phyloP scores from a whole-genome alignment of 1,140 invertebrate genomes.

The Tribolium madens region DNA sequence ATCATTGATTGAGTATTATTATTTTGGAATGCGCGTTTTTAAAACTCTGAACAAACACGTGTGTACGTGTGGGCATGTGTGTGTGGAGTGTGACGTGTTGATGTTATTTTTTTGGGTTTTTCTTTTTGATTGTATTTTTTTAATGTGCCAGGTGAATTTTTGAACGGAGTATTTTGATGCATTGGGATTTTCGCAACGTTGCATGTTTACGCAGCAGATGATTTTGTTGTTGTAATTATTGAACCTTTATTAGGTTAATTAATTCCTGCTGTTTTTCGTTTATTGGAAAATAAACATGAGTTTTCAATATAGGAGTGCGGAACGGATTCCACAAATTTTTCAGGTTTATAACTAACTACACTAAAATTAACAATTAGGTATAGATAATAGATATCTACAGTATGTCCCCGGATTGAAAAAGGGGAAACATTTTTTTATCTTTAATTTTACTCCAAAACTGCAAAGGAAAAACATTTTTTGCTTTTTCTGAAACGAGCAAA shows the following conservation, averaged over 20 bases:
- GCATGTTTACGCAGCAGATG: constrained; percentile 51
- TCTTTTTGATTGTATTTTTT: constrained; percentile 47
- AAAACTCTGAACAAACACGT: constrained; percentile 65
- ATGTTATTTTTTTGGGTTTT: constrained; percentile 51
- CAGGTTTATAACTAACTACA: neutral
- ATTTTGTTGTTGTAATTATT: constrained; percentile 54
- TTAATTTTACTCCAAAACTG: too few relatives aligned
- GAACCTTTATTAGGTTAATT: constrained; percentile 51
- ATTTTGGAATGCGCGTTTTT: constrained; percentile 67
- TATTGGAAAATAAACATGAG: constrained; percentile 34
- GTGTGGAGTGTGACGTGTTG: constrained; percentile 58
- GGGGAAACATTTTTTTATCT: too few relatives aligned
- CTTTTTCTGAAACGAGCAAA: too few relatives aligned
- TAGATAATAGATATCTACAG: too few relatives aligned
- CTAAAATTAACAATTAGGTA: constrained; percentile 29
- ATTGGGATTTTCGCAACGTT: constrained; percentile 44
- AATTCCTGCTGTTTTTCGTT: constrained; percentile 49
- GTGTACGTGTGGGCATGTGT: constrained; percentile 54
- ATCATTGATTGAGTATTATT: constrained; percentile 68
- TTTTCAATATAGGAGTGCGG: constrained; percentile 19
- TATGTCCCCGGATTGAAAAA: too few relatives aligned
- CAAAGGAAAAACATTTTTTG: too few relatives aligned
- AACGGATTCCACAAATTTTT: constrained; percentile 24
- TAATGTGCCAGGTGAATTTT: constrained; percentile 38
- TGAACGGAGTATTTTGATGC: constrained; percentile 46